phyloP scores from a whole-genome alignment of 2,797 vertebrate species.

The Remorina albescens region DNA sequence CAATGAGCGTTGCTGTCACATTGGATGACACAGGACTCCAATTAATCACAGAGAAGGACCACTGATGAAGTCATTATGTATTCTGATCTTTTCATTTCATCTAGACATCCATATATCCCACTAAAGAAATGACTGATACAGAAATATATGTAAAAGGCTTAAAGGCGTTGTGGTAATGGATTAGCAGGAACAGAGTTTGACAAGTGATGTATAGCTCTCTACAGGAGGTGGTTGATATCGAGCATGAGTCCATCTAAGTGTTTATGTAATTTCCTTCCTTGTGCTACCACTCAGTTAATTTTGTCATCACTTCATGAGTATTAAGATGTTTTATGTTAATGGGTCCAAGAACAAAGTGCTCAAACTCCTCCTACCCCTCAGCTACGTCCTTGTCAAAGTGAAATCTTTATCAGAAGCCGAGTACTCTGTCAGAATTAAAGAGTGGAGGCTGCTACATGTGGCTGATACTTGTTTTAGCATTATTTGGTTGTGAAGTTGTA shows the following conservation, averaged over 20 bases:
- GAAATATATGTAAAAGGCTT: constrained; percentile 54
- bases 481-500: constrained; percentile 8
- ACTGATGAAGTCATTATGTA: constrained; percentile 81
- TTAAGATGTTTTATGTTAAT: constrained; percentile 19
- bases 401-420: not conserved
- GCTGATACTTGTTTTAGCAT: not conserved
- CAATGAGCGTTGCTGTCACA: constrained; percentile 74
- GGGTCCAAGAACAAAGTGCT: constrained; percentile 11
- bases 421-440: constrained; percentile 1
- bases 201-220: constrained; percentile 37
- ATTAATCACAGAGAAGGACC: constrained; percentile 76
- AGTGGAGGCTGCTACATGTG: not conserved
- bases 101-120: constrained; percentile 58
- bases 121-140: constrained; percentile 56
- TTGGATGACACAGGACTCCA: constrained; percentile 68
- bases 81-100: constrained; percentile 70
- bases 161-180: constrained; percentile 42
- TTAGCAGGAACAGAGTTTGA: constrained; percentile 47
- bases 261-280: constrained; percentile 15
- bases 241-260: constrained; percentile 14
- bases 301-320: constrained; percentile 1
- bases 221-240: not conserved
- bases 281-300: constrained; percentile 11
- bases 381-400: not conserved
- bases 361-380: not conserved